Evolutionary conservation across 2,888 invertebrate genomes (phyloP), one percentile per base, ranked within the genome.

Genomic region (Agonopterix arenella): DNA sequence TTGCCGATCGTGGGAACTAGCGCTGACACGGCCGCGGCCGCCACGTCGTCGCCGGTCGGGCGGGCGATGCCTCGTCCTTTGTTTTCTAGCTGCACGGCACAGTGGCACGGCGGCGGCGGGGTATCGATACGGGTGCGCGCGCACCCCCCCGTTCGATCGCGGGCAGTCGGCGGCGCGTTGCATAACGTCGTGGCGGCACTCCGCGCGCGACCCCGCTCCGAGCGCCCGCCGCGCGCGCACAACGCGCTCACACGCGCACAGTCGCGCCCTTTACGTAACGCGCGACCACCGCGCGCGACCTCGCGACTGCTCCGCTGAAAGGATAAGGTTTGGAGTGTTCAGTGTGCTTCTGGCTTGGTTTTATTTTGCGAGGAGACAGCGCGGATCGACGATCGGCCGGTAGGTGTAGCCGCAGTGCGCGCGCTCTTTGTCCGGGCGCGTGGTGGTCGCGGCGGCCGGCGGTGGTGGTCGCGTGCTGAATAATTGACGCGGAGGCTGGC

Each of bases 231-330:
- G 83, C 76, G 82, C 81, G 84, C 85, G 83, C 79, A 62, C 62
- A 66, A 70, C 77, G 76, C 83, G 82, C 82, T 62, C 68, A 74
- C 70, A 68, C 80, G 83, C 82, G 80, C 79, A 66, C 63, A 71
- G 73, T 75, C 80, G 84, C 84, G 83, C 83, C 81, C 77, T 84
- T 84, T 83, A 85, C 85, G 84, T 84, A 86, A 85, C 84, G 84
- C 84, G 85, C 84, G 80, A 72, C 70, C 81, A 78, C 57, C 76
- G 74, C 73, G 74, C 76, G 74, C 68, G 62, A 61, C 54, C 50
- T 52, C 62, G 68, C 65, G 64, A 13, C 40, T 28, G 40, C 62
- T 53, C 52, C 62, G 53, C 63, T 66, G 53, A 52, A 58, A 58
- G 70, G 70, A 72, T 64, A 72, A 73, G 70, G 68, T 67, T 68